These are phyloP conservation scores for Nycticebus coucang DNA, from an alignment of 2,113 vertebrate species.

Conservation along the genomic window DNA sequence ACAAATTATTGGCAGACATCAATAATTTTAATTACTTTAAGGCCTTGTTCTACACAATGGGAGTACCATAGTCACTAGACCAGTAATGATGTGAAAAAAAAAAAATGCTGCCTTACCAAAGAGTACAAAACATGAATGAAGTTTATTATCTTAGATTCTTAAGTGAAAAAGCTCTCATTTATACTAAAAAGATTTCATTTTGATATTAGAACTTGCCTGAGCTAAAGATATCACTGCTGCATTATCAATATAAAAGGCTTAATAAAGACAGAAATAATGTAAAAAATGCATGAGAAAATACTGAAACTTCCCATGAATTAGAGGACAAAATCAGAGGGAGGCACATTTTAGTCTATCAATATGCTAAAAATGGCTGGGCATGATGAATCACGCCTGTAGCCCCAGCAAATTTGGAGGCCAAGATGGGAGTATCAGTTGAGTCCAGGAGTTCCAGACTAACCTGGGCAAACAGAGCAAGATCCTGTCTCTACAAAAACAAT, in stretches of 20 bases:
- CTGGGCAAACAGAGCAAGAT: too few species aligned
- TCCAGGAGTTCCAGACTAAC: too few species aligned
- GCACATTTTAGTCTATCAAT: background rate
- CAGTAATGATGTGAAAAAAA: background rate
- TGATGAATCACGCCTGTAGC: too few species aligned
- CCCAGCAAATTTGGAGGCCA: too few species aligned
- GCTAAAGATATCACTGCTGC: background rate
- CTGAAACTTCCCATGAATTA: background rate
- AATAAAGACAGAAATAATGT: background rate
- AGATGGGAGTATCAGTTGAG: too few species aligned
- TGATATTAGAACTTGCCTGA: background rate
- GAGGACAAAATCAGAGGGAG: too few species aligned
- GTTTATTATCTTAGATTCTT: slow-evolving; percentile 1
- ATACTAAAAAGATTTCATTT: background rate
- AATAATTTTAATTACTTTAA: background rate
- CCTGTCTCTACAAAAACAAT: too few species aligned
- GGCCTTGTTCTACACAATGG: background rate
- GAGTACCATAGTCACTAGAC: background rate
- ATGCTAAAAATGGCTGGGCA: background rate
- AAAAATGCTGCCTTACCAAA: background rate
- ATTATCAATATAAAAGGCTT: background rate
- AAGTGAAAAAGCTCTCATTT: background rate
- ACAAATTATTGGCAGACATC: background rate
- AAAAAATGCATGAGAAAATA: background rate
- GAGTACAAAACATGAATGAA: background rate